Conservation (phyloP, 1,140 invertebrate genomes). For the Lepidurus packardi region DNA sequence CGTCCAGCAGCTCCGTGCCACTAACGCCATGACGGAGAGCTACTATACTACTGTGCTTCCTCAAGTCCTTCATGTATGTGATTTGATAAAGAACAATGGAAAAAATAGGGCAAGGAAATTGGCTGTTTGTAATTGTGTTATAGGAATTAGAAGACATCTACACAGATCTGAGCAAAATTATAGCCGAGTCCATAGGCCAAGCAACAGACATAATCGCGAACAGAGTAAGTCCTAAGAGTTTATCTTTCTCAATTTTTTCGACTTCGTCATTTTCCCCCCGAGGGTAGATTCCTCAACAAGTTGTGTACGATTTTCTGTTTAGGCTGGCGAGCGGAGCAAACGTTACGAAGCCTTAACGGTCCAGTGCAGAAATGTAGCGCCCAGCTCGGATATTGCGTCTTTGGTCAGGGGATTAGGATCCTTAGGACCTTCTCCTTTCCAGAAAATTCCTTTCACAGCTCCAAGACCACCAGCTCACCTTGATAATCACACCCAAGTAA, state of each 20-base stretch:
- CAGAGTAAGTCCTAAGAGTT: slow-evolving; percentile 56
- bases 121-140: slow-evolving; percentile 43
- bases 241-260: neutral
- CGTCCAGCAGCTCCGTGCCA: slow-evolving; percentile 82
- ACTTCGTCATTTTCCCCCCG: neutral
- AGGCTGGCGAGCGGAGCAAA: slow-evolving; percentile 65
- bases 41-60: slow-evolving; percentile 69
- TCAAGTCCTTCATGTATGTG: slow-evolving; percentile 65
- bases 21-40: slow-evolving; percentile 75
- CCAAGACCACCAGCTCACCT: slow-evolving; percentile 54
- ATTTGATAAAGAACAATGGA: neutral
- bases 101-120: neutral
- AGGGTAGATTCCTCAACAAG: neutral
- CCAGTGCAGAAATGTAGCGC: slow-evolving; percentile 63
- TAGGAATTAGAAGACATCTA: slow-evolving; percentile 84
- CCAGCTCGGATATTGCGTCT: slow-evolving; percentile 62
- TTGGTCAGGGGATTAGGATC: slow-evolving; percentile 58
- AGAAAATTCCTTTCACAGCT: slow-evolving; percentile 57
- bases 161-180: slow-evolving; percentile 68
- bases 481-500: slow-evolving; percentile 30
- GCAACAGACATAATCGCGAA: slow-evolving; percentile 71
- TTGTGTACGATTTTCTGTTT: slow-evolving; percentile 36
- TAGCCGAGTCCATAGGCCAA: slow-evolving; percentile 72
- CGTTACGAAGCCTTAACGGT: slow-evolving; percentile 67
- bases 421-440: slow-evolving; percentile 53